Evolutionary conservation across 2,113 vertebrate species (phyloP), one percentile per base, ranked within the genome.

Genomic region (Cavia aperea): DNA sequence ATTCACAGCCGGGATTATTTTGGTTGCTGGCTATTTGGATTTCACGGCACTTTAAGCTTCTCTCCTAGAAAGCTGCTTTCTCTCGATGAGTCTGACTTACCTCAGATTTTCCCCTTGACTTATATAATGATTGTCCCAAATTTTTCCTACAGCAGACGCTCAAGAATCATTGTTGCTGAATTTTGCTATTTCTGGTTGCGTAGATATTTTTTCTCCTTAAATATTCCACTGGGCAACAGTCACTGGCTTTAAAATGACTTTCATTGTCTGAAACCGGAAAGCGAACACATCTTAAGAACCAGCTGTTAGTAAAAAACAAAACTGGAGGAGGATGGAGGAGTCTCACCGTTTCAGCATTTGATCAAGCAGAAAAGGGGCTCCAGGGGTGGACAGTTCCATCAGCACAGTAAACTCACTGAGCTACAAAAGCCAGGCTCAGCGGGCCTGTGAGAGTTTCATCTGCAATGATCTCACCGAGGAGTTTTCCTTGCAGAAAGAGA

Each of bases 241-340:
- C 66, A 58, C 1, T 86, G 79, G 66, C 51, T 49, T 92, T 88
- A 94, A 88, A 89, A 18, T 43, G 90, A 88, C 43, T 88, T 36
- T 85, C 87, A 68, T 75, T 78, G 81, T 51, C 92, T 95, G 78
- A 92, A 96, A 94, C 54, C 43, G 91, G 62, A 92, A 94, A 91
- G 21, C 19, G 16, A 58, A 91, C 7, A 68, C 63, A 68, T 73
- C 23, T 87, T 79, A 86, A 7, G 51, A 73, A 89, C 24, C 4
- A 46, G 23, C 7, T 66, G 10, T 24, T 70, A 49, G 78, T 10
- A 5, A 36, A 75, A 29, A 75, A 26, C 15, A 46, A 75, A 75
- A 43, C 24, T 73, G 49, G 36, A 78, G 49, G 36, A 78, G 13
- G 75, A 51, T 26, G 39, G 24, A 92, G 7, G 5, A 81, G 31